These are phyloP conservation scores for Macrochelys suwanniensis DNA, from an alignment of 2,797 vertebrate species.

Conservation along the genomic window DNA sequence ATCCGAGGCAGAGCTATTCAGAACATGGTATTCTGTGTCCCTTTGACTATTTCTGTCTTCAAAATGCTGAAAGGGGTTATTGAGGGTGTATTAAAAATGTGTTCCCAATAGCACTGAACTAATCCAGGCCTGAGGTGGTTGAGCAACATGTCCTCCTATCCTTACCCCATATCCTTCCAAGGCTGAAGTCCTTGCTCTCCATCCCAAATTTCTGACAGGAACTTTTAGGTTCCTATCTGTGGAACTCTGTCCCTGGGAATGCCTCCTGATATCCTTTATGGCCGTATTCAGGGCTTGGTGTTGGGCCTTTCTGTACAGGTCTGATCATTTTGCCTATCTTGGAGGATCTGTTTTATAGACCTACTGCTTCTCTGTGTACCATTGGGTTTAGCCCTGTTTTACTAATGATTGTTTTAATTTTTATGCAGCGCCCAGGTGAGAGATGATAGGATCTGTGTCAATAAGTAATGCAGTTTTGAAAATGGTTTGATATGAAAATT, in stretches of 20 bases:
- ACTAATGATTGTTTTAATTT: background rate
- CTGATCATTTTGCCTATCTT: background rate
- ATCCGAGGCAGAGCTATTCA: constrained; percentile 91
- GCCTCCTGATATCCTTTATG: background rate
- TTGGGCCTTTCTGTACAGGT: background rate
- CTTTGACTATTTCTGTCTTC: constrained; percentile 9
- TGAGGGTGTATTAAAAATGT: background rate
- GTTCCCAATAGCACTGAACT: background rate
- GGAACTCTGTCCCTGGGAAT: background rate
- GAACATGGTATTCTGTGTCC: constrained; percentile 84
- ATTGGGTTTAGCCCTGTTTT: background rate
- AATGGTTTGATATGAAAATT: background rate
- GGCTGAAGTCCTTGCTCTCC: background rate
- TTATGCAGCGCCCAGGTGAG: background rate
- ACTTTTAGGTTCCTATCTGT: background rate
- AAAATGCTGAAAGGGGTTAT: background rate
- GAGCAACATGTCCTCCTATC: background rate
- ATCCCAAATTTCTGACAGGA: background rate
- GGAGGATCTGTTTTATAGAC: background rate
- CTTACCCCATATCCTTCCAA: background rate
- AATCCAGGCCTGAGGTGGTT: background rate
- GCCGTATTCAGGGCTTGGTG: background rate
- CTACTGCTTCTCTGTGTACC: background rate
- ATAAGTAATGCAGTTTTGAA: background rate
- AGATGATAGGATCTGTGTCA: background rate